phyloP scores from a whole-genome alignment of 1,140 invertebrate species.

The Carcinoscorpius rotundicauda region DNA sequence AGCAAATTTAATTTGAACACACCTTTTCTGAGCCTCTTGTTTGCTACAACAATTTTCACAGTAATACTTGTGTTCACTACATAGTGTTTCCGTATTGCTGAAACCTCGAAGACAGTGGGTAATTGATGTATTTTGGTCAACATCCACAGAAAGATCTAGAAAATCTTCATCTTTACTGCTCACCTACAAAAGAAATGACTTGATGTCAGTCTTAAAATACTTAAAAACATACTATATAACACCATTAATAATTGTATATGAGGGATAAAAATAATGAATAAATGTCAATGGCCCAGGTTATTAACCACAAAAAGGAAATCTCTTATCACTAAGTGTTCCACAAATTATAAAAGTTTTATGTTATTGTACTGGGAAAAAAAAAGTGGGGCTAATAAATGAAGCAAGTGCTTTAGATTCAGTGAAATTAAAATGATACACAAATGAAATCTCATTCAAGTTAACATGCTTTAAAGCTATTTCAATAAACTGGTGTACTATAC shows the following conservation, averaged over 20 bases:
- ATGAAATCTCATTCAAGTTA: too few relatives aligned
- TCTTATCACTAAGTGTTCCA: too few relatives aligned
- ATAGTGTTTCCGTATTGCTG: slow-evolving; percentile 97
- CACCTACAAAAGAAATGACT: slow-evolving; percentile 36
- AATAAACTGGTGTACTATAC: too few relatives aligned
- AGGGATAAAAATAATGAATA: background rate
- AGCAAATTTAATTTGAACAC: background rate
- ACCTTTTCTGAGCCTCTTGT: slow-evolving; percentile 84
- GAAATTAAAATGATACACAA: too few relatives aligned
- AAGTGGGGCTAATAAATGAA: too few relatives aligned
- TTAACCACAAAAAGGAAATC: too few relatives aligned
- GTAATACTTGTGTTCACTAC: slow-evolving; percentile 99
- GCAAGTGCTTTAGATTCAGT: too few relatives aligned
- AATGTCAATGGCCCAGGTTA: too few relatives aligned
- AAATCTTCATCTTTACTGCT: slow-evolving; percentile 99
- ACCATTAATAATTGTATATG: background rate
- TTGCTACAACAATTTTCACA: slow-evolving; percentile 99
- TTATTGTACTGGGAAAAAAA: too few relatives aligned
- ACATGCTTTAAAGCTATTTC: too few relatives aligned
- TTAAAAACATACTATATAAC: background rate
- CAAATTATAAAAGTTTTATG: too few relatives aligned
- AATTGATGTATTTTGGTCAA: slow-evolving; percentile 98
- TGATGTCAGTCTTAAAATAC: background rate
- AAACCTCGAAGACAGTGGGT: slow-evolving; percentile 96
- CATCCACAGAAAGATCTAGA: slow-evolving; percentile 96